Evolutionary conservation across 2,113 vertebrate genomes (phyloP).

Genomic region (Neodon shergylaensis): DNA sequence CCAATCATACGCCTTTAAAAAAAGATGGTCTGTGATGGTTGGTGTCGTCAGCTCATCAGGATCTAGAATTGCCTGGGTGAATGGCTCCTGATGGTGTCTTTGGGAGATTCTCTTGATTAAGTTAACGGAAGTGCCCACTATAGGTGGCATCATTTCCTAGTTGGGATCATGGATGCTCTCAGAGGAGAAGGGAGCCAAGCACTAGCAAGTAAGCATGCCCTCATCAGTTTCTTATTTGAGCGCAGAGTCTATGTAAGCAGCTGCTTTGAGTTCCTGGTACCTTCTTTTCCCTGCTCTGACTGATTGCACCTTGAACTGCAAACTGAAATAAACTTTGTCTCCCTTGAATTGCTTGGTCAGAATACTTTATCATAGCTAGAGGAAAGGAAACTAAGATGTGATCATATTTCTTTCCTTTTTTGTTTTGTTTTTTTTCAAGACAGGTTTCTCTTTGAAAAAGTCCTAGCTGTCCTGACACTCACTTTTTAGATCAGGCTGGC

Average conservation of each 20-base stretch:
- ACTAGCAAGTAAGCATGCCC: neutral
- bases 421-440: no score
- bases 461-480: no score
- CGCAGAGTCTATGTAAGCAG: neutral
- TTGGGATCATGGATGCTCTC: neutral
- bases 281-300: neutral
- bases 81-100: neutral
- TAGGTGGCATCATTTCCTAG: neutral
- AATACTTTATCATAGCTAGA: neutral
- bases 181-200: neutral
- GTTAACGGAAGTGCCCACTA: neutral
- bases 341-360: neutral
- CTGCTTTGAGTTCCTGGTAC: neutral
- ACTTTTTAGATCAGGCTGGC: no score
- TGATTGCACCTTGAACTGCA: neutral
- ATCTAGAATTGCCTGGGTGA: neutral
- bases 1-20: constrained; percentile 7
- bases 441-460: no score
- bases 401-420: neutral
- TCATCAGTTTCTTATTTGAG: no score
- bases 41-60: neutral
- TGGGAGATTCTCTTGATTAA: neutral
- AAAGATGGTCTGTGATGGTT: neutral
- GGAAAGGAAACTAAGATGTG: neutral
- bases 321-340: neutral